Percentiles rank a stretch among this genome's conserved stretches.
Conservation (phyloP, 2,797 vertebrate species). For the Megaceryle alcyon region DNA sequence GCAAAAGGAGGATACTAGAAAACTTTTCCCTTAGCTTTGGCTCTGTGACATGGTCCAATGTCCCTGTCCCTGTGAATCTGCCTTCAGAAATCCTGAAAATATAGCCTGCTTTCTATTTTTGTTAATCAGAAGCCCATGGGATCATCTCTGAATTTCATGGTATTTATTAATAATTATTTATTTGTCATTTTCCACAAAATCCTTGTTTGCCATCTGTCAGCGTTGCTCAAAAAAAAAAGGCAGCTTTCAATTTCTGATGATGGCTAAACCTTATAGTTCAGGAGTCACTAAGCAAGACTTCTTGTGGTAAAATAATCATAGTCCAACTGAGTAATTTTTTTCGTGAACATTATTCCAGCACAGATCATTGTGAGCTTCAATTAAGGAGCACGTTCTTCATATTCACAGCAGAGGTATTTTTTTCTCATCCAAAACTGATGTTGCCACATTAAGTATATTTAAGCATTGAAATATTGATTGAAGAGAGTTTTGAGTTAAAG, state of each 20-base stretch:
- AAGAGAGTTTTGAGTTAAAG: not conserved
- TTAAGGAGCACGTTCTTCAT: not conserved
- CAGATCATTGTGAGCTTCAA: not conserved
- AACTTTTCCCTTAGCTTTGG: not conserved
- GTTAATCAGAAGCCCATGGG: not conserved
- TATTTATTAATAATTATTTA: not conserved
- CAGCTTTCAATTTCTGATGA: not conserved
- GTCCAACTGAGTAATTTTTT: not conserved
- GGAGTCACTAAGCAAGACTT: not conserved
- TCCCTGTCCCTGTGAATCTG: not conserved
- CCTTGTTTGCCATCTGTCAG: not conserved
- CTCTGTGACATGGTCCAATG: not conserved
- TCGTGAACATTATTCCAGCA: not conserved
- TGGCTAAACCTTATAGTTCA: not conserved
- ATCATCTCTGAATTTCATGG: not conserved
- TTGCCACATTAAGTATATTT: not conserved
- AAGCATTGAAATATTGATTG: slow-evolving; percentile 7
- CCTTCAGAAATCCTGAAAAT: not conserved
- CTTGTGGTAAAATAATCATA: not conserved
- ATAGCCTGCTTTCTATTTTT: not conserved
- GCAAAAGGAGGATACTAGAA: too few relatives aligned
- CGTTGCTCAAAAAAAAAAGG: not conserved
- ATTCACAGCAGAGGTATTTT: not conserved
- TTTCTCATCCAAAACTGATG: not conserved
- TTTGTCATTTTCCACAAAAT: not conserved